Evolutionary conservation across 1,140 invertebrate species (phyloP).

Genomic region (Lamellibrachia luymesi): DNA sequence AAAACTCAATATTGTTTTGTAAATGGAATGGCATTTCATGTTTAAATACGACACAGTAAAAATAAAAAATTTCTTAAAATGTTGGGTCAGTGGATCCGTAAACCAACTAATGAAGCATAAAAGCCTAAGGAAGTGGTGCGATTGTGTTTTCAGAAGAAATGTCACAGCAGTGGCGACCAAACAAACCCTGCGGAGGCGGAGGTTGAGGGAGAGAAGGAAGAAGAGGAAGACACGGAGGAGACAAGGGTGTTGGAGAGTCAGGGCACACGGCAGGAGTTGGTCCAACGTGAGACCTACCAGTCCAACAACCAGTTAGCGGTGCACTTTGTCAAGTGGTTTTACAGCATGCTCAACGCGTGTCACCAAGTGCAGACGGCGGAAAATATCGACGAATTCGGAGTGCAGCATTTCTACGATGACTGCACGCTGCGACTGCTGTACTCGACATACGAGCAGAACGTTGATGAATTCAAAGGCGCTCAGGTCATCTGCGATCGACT

Average conservation of each 20-base stretch:
- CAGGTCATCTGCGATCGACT: conserved; percentile 51
- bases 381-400: conserved; percentile 51
- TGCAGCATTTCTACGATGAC: conserved; percentile 64
- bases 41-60: too few relatives aligned
- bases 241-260: neutral
- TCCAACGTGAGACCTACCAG: conserved; percentile 53
- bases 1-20: too few relatives aligned
- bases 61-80: too few relatives aligned
- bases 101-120: neutral
- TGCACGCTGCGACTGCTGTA: conserved; percentile 44
- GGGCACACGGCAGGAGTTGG: neutral
- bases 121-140: neutral
- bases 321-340: conserved; percentile 67
- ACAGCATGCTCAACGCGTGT: conserved; percentile 59
- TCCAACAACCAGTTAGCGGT: conserved; percentile 24
- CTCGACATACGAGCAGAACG: conserved; percentile 21
- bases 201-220: neutral
- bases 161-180: neutral
- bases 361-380: too few relatives aligned
- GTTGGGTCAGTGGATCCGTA: neutral
- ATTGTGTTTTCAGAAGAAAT: conserved; percentile 8
- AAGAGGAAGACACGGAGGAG: neutral
- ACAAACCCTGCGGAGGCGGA: neutral
- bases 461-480: conserved; percentile 35
- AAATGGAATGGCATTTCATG: too few relatives aligned